A percentile compares a stretch with the other conserved stretches of the same genome.
phyloP scores from a whole-genome alignment of 1,140 invertebrate species.

The Choristoneura fumiferana region DNA sequence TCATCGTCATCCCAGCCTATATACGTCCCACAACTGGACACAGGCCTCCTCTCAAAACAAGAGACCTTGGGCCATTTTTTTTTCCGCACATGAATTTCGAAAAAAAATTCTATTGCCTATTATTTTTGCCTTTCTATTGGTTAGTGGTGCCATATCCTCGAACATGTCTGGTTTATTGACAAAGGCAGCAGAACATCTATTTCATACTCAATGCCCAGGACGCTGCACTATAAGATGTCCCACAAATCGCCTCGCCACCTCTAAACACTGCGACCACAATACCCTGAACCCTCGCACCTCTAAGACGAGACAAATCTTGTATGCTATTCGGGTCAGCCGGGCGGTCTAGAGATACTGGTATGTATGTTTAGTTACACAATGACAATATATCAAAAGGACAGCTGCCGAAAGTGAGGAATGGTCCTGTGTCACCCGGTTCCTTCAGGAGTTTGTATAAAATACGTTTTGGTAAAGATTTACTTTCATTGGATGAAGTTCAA shows the following conservation, averaged over 20 bases:
- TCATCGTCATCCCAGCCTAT: too few relatives aligned
- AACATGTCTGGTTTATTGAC: too few relatives aligned
- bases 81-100: too few relatives aligned
- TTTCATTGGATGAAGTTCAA: too few relatives aligned
- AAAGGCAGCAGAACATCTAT: constrained; percentile 1
- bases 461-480: constrained; percentile 1
- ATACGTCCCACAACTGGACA: too few relatives aligned
- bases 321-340: not conserved
- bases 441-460: constrained; percentile 36
- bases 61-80: too few relatives aligned
- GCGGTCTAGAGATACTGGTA: constrained; percentile 25
- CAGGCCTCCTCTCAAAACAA: too few relatives aligned
- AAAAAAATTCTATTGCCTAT: too few relatives aligned
- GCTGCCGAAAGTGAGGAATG: constrained; percentile 52
- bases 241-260: not conserved
- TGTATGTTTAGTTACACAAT: constrained; percentile 37
- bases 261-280: not conserved
- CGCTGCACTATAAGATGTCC: constrained; percentile 9
- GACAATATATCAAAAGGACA: constrained; percentile 55
- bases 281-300: not conserved
- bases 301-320: too few relatives aligned
- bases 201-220: constrained; percentile 4
- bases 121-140: too few relatives aligned
- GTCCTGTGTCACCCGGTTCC: constrained; percentile 35
- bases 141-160: too few relatives aligned